phyloP scores from a whole-genome alignment of 1,140 invertebrate genomes.

The Chironomus striatipennis region DNA sequence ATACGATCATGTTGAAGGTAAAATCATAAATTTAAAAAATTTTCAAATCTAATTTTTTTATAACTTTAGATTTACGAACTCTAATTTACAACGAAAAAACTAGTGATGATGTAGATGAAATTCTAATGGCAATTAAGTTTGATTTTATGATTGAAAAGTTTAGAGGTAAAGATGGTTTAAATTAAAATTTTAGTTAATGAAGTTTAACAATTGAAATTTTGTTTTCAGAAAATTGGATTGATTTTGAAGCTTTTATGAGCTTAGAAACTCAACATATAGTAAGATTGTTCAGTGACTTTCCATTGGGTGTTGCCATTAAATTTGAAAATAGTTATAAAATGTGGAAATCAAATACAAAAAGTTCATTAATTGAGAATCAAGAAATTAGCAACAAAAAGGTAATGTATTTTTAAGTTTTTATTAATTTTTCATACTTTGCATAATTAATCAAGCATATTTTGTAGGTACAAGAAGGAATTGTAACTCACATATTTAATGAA shows the following conservation, averaged over 20 bases:
- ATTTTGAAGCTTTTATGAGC: background rate
- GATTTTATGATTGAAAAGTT: background rate
- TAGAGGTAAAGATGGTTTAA: background rate
- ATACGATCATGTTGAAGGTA: background rate
- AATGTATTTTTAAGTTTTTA: background rate
- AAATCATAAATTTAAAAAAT: too few species aligned
- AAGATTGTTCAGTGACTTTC: background rate
- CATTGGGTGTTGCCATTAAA: background rate
- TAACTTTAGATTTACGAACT: background rate
- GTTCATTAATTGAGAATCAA: too few species aligned
- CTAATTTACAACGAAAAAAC: background rate
- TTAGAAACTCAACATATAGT: background rate
- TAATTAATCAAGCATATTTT: background rate
- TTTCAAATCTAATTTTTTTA: too few species aligned
- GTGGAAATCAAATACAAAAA: background rate
- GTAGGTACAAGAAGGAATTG: background rate
- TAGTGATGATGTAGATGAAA: background rate
- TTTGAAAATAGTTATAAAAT: background rate
- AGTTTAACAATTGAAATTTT: too few species aligned
- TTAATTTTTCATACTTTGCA: background rate
- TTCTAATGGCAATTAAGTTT: background rate
- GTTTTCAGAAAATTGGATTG: background rate
- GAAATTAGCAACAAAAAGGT: background rate
- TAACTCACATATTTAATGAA: background rate
- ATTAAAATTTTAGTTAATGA: background rate